These are phyloP conservation scores for Nebria salina DNA, from an alignment of 2,888 invertebrate genomes.

Conservation along the genomic window DNA sequence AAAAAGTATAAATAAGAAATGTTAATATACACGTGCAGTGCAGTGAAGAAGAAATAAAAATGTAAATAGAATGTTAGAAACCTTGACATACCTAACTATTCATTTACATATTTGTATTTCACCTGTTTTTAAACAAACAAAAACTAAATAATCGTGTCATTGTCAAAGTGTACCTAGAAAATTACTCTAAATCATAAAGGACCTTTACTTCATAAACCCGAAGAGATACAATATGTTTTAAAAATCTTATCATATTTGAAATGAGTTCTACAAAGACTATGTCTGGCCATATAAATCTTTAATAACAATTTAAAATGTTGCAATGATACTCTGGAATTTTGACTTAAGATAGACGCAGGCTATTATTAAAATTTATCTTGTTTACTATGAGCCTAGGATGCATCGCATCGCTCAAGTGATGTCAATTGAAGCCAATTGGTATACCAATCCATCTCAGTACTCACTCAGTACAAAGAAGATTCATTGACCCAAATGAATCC, in stretches of 20 bases:
- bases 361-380: background rate
- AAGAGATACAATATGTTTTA: too few relatives aligned
- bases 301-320: background rate
- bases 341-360: background rate
- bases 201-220: too few relatives aligned
- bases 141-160: background rate
- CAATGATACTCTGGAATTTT: background rate
- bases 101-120: background rate
- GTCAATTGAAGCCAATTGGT: slow-evolving; percentile 35
- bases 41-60: background rate
- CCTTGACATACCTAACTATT: slow-evolving; percentile 22
- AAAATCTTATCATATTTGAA: too few relatives aligned
- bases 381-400: background rate
- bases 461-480: slow-evolving; percentile 6
- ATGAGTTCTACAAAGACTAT: too few relatives aligned
- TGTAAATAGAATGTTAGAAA: slow-evolving; percentile 16
- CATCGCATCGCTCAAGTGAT: slow-evolving; percentile 21
- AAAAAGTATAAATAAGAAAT: background rate
- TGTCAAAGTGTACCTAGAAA: background rate
- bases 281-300: too few relatives aligned
- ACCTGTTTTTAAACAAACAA: slow-evolving; percentile 6
- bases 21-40: background rate
- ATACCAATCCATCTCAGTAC: slow-evolving; percentile 14
- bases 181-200: background rate
- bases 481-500: slow-evolving; percentile 22